These are phyloP conservation scores for Diarsia mendica DNA, from an alignment of 2,888 invertebrate genomes.

Conservation along the genomic window DNA sequence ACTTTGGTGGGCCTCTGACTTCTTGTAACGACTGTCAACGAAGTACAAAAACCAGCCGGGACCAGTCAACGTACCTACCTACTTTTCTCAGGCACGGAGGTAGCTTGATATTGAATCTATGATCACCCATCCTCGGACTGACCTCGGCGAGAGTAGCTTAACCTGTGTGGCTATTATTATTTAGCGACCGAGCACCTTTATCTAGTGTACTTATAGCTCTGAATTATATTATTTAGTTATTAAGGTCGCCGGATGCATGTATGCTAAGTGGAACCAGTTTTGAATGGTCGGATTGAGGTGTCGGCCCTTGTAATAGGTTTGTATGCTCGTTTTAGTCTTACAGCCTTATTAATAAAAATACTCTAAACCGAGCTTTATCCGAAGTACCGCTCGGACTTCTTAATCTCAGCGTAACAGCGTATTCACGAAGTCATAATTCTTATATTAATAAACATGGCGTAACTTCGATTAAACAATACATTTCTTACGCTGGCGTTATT, in stretches of 20 bases:
- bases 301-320: conserved; percentile 52
- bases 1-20: neutral
- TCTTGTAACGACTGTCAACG: too few relatives aligned
- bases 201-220: conserved; percentile 53
- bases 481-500: too few relatives aligned
- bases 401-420: too few relatives aligned
- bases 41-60: neutral
- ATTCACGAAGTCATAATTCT: too few relatives aligned
- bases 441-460: too few relatives aligned
- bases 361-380: too few relatives aligned
- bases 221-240: conserved; percentile 73
- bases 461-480: too few relatives aligned
- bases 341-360: too few relatives aligned
- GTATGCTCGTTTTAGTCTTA: conserved; percentile 53
- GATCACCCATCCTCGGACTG: neutral
- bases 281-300: conserved; percentile 74
- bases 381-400: too few relatives aligned
- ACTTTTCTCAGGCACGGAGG: neutral
- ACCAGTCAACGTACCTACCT: neutral
- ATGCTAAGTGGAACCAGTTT: conserved; percentile 78
- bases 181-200: neutral
- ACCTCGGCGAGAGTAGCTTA: neutral
- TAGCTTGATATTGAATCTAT: neutral
- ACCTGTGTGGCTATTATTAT: conserved; percentile 4
- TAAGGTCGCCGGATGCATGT: conserved; percentile 81